Evolutionary conservation across 2,113 vertebrate species (phyloP), one percentile per base, ranked within the genome.

Genomic region (Sclerurus mexicanus): DNA sequence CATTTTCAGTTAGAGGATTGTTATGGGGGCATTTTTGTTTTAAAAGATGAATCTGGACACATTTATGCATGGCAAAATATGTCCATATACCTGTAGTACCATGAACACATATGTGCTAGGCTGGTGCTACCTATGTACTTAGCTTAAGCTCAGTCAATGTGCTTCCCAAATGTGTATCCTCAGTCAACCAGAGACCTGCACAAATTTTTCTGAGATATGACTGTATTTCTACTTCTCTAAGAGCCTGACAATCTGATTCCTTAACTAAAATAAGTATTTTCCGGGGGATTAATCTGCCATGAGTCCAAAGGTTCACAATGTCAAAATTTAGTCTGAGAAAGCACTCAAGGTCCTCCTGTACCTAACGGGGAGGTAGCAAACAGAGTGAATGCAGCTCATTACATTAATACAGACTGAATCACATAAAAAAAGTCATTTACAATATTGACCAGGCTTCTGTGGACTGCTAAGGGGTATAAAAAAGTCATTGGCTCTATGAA

Each of bases 81-180:
- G 3, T 42, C 33, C 72, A 0, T 66, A 44, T 46, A 24, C 31
- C 31, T 31, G 62, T 52, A 68, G 15, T 46, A 33, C 37, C 37
- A 23, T 4, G 9, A 73, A n/a, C 15, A 42, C 1, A 3, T 20
- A 14, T 14, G 25, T 40, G 23, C 14, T 77, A 56, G 56, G 5
- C 15, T 33, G 25, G 10, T 56, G 30, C 66, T 89, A 67, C 31
- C 6, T 12, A 12, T 47, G 31, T n/a, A 17, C 42, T 67, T 47
- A 47, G 12, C 19, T 30, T 50, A 60, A 64, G 14, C 5, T 59
- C 14, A 62, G 7, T 18, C 19, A 66, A 37, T n/a, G 18, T 33
- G 12, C 4, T 69, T 76, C n/a, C 25, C 19, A 86, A 47, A 72
- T 0, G 0, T 20, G 30, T 16, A 35, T 5, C 6, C 16, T 52